Percentiles rank a stretch among this genome's conserved stretches.
Conservation (phyloP, 1,140 invertebrate species). For the Meloidogyne floridensis region DNA sequence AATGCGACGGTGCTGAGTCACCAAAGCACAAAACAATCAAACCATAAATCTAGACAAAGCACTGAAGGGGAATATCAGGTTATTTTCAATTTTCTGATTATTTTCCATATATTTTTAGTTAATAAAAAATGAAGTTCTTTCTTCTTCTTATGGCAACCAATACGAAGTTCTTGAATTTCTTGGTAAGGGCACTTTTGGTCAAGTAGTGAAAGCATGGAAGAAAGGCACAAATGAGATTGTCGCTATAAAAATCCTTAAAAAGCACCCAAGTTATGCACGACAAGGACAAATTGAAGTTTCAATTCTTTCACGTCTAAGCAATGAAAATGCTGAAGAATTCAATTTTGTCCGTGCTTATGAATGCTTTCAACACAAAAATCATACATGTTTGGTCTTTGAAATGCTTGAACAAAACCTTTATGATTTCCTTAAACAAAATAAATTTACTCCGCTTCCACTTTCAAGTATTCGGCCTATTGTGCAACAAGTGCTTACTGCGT, state of each 20-base stretch:
- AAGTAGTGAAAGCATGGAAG: constrained; percentile 99
- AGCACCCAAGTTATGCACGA: constrained; percentile 97
- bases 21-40: background rate
- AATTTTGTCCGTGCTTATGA: constrained; percentile 99
- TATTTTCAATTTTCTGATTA: constrained; percentile 2
- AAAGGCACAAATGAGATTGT: constrained; percentile 99
- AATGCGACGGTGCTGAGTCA: background rate
- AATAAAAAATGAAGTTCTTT: constrained; percentile 65
- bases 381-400: constrained; percentile 98
- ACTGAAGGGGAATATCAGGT: constrained; percentile 65
- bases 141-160: constrained; percentile 63
- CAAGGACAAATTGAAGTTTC: constrained; percentile 99
- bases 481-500: constrained; percentile 95
- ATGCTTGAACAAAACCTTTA: constrained; percentile 99
- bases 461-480: constrained; percentile 93
- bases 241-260: constrained; percentile 99
- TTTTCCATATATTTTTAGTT: constrained; percentile 51
- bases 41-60: constrained; percentile 49
- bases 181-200: constrained; percentile 91
- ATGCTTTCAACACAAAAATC: constrained; percentile 99
- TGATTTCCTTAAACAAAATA: constrained; percentile 99
- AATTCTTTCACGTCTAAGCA: constrained; percentile 91
- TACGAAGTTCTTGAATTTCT: constrained; percentile 98
- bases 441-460: constrained; percentile 80
- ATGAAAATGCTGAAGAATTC: constrained; percentile 96